Evolutionary conservation across 2,113 vertebrate species (phyloP).

Genomic region (Lates calcarifer): DNA sequence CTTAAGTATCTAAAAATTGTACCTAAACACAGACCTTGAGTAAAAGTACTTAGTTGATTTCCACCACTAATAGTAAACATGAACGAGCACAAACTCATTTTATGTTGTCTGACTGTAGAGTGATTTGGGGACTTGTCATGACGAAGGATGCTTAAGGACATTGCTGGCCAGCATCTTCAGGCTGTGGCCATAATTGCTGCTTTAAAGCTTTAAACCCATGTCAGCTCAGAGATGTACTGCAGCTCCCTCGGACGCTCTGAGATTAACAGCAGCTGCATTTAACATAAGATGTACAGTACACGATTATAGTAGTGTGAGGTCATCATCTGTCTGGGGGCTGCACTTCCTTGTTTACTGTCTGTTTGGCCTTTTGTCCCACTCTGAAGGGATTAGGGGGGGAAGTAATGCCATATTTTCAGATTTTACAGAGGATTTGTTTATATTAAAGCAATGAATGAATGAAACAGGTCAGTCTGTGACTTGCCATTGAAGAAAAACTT

Average conservation of each 20-base stretch:
- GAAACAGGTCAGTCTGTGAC: constrained; percentile 16
- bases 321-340: constrained; percentile 19
- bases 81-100: background rate
- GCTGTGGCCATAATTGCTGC: constrained; percentile 37
- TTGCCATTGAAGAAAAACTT: constrained; percentile 23
- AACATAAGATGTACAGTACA: constrained; percentile 30
- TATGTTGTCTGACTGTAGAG: constrained; percentile 7
- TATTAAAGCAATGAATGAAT: constrained; percentile 51
- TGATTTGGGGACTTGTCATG: constrained; percentile 17
- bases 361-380: constrained; percentile 41
- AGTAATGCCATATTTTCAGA: constrained; percentile 69
- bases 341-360: constrained; percentile 9
- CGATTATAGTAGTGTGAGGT: constrained; percentile 26
- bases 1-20: too few relatives aligned
- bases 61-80: constrained; percentile 1
- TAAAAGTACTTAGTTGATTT: too few relatives aligned
- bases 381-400: constrained; percentile 59
- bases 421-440: constrained; percentile 48
- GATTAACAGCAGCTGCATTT: constrained; percentile 45
- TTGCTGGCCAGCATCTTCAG: constrained; percentile 28
- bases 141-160: constrained; percentile 32
- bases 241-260: constrained; percentile 34
- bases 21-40: too few relatives aligned
- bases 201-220: constrained; percentile 35
- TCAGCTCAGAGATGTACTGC: constrained; percentile 28